These are phyloP conservation scores for Tethea ocularis DNA, from an alignment of 2,888 invertebrate genomes.

Conservation along the genomic window DNA sequence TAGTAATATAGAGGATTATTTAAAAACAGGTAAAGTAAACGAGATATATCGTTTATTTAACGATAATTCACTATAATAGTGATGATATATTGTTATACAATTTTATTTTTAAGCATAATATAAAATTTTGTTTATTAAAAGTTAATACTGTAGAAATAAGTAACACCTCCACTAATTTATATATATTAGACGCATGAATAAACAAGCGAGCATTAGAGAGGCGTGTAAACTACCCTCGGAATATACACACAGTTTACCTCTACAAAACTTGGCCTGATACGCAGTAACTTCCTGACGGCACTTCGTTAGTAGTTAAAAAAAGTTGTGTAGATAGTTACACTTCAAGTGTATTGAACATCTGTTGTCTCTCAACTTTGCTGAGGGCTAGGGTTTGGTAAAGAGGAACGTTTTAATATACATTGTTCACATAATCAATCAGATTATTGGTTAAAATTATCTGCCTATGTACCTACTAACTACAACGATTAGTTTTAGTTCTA, in stretches of 20 bases:
- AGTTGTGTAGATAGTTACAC: not conserved
- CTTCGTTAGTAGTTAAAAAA: constrained; percentile 9
- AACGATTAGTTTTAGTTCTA: too few relatives aligned
- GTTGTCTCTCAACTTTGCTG: not conserved
- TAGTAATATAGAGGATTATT: too few relatives aligned
- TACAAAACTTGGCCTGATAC: constrained; percentile 5
- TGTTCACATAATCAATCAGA: too few relatives aligned
- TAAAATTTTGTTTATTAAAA: too few relatives aligned
- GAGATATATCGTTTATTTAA: too few relatives aligned
- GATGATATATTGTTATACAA: too few relatives aligned
- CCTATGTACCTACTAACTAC: too few relatives aligned
- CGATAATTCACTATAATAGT: too few relatives aligned
- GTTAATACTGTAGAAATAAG: not conserved
- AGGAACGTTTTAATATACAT: not conserved
- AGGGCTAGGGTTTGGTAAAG: not conserved
- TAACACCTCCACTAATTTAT: not conserved
- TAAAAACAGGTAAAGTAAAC: too few relatives aligned
- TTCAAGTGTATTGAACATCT: not conserved
- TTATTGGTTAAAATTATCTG: too few relatives aligned
- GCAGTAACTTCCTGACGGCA: not conserved
- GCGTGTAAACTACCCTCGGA: constrained; percentile 6
- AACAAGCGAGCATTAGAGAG: not conserved
- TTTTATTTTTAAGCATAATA: too few relatives aligned
- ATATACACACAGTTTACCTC: constrained; percentile 9
- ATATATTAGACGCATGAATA: constrained; percentile 1